These are phyloP conservation scores for Clarias batrachus DNA, from an alignment of 2,113 vertebrate species.

Conservation along the genomic window DNA sequence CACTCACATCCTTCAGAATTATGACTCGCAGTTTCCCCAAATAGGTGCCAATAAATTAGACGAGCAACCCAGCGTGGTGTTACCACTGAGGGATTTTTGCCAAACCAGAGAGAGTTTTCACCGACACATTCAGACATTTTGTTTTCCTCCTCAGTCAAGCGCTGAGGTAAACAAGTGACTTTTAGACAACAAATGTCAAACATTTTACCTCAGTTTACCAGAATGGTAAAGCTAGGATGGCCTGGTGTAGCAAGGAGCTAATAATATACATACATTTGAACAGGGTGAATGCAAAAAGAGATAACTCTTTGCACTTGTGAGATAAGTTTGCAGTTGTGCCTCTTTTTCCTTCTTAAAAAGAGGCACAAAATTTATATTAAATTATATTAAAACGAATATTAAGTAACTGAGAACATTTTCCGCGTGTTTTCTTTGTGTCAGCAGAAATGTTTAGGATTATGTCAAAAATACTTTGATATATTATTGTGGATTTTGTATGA, in stretches of 20 bases:
- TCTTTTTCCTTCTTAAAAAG: too few relatives aligned
- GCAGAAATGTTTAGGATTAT: too few relatives aligned
- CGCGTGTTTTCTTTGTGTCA: too few relatives aligned
- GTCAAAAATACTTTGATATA: too few relatives aligned
- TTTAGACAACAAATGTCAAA: conserved; percentile 63
- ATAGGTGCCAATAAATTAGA: conserved; percentile 42
- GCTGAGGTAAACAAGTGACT: conserved; percentile 63
- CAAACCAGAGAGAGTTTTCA: conserved; percentile 43
- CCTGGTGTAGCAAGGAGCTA: conserved; percentile 34
- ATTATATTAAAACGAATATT: too few relatives aligned
- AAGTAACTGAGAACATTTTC: too few relatives aligned
- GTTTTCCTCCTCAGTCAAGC: conserved; percentile 64
- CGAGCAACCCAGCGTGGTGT: conserved; percentile 33
- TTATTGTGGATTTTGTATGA: too few relatives aligned
- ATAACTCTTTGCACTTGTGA: too few relatives aligned
- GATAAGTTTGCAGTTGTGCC: too few relatives aligned
- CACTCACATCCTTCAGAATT: conserved; percentile 47
- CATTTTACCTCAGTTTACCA: conserved; percentile 64
- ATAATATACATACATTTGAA: neutral
- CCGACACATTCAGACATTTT: conserved; percentile 61
- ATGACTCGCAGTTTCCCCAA: conserved; percentile 46
- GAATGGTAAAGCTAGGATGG: conserved; percentile 37
- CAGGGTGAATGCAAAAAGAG: too few relatives aligned
- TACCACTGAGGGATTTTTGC: conserved; percentile 42
- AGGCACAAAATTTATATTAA: too few relatives aligned